Conservation (phyloP, 2,888 invertebrate genomes). For the Drosophila niveifrons region DNA sequence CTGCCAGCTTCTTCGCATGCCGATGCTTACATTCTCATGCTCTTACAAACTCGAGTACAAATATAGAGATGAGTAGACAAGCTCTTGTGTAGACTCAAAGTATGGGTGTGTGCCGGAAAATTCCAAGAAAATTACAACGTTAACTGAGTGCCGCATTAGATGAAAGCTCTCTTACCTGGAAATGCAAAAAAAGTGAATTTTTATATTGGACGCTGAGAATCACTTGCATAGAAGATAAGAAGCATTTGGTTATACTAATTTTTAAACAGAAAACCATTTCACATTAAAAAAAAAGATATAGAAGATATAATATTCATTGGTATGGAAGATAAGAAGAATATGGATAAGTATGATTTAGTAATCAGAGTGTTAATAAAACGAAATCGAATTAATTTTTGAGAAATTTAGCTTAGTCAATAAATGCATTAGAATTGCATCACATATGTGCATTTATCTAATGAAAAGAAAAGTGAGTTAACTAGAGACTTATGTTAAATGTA, state of each 20-base stretch:
- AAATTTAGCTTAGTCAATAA: no score
- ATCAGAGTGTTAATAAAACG: no score
- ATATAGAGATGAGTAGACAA: conserved; percentile 2
- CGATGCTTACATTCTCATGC: conserved; percentile 5
- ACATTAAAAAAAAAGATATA: no score
- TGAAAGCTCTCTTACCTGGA: conserved; percentile 3
- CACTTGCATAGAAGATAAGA: not conserved
- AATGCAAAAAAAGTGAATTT: not conserved
- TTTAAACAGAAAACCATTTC: not conserved
- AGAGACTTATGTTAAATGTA: no score
- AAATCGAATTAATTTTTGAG: no score
- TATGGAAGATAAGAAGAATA: no score
- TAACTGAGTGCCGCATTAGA: conserved; percentile 15
- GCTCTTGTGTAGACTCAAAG: conserved; percentile 1
- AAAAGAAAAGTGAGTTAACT: no score
- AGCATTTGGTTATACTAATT: not conserved
- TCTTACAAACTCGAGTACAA: conserved; percentile 34
- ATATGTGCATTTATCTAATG: no score
- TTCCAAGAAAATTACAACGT: conserved; percentile 42
- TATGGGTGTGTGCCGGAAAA: conserved; percentile 36
- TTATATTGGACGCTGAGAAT: not conserved
- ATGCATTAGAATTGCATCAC: no score
- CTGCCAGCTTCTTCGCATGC: conserved; percentile 29
- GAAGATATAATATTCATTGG: no score
- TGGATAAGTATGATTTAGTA: no score